Conservation (phyloP, 2,113 vertebrate genomes). For the Mormoops blainvillei region DNA sequence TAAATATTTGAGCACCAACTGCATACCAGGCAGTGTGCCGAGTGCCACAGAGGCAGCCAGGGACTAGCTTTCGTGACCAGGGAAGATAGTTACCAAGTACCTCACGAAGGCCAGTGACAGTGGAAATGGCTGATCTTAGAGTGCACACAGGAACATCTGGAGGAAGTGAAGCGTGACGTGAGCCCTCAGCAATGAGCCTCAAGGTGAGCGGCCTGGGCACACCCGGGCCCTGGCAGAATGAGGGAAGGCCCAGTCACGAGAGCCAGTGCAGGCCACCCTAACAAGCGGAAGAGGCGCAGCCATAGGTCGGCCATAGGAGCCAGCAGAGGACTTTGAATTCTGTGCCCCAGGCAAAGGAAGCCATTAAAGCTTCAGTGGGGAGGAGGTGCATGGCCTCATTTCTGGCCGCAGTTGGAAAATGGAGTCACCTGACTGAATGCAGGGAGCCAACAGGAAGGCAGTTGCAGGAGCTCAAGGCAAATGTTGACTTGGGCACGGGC, state of each 20-base stretch:
- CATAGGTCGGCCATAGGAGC: accelerated
- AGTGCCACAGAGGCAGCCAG: neutral
- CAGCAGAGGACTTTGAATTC: neutral
- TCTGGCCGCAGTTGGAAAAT: neutral
- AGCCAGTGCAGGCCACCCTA: neutral
- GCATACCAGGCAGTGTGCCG: neutral
- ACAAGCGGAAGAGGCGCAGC: neutral
- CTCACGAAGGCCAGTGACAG: neutral
- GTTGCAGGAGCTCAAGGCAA: neutral
- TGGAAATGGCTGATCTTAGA: no score
- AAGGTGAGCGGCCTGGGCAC: neutral
- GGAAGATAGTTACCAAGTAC: neutral
- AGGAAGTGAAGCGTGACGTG: neutral
- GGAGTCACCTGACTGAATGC: neutral
- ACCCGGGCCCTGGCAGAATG: neutral
- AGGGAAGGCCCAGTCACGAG: neutral
- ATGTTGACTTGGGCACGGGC: no score
- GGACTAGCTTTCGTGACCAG: neutral
- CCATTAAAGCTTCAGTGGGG: neutral
- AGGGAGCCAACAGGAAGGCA: neutral
- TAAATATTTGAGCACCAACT: neutral
- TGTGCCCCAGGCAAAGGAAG: neutral
- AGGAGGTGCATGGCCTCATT: neutral
- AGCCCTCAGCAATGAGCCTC: neutral
- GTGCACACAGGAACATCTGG: neutral